phyloP scores from a whole-genome alignment of 2,888 invertebrate species.

The Electrophaes corylata region DNA sequence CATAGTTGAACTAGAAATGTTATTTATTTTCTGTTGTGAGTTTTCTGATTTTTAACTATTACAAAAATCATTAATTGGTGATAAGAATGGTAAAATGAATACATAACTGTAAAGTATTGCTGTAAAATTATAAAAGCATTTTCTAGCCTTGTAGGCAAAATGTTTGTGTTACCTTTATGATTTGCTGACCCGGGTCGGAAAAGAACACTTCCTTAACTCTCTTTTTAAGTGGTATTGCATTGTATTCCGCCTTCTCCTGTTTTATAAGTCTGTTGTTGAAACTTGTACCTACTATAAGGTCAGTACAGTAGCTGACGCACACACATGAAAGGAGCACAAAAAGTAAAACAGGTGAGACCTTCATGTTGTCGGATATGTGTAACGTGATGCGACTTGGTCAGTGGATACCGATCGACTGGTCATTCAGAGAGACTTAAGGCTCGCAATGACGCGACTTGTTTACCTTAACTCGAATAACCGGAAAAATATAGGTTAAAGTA shows the following conservation, averaged over 20 bases:
- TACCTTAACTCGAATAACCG: slow-evolving; percentile 56
- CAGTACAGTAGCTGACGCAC: slow-evolving; percentile 63
- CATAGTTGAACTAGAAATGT: too few species aligned
- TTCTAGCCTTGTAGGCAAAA: neutral
- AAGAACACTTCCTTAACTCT: slow-evolving; percentile 77
- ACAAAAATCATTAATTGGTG: too few species aligned
- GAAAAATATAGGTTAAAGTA: slow-evolving; percentile 53
- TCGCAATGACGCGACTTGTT: slow-evolving; percentile 50
- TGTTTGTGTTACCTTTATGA: slow-evolving; percentile 65
- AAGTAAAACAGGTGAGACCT: slow-evolving; percentile 57
- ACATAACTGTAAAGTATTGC: too few species aligned
- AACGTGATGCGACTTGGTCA: slow-evolving; percentile 52
- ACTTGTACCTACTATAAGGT: slow-evolving; percentile 75
- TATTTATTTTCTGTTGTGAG: too few species aligned
- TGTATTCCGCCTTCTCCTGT: slow-evolving; percentile 76
- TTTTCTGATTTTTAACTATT: too few species aligned
- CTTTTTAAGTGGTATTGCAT: slow-evolving; percentile 73
- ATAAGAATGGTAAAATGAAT: too few species aligned
- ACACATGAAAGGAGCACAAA: slow-evolving; percentile 61
- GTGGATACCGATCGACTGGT: slow-evolving; percentile 58
- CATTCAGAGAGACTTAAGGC: slow-evolving; percentile 21
- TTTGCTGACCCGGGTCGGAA: slow-evolving; percentile 74
- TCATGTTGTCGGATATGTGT: slow-evolving; percentile 58
- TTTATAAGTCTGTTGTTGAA: slow-evolving; percentile 69
- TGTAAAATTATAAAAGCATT: neutral